Percentiles rank a stretch among this genome's conserved stretches.
Conservation (phyloP, 2,797 vertebrate genomes). For the Leptodactylus fallax region DNA sequence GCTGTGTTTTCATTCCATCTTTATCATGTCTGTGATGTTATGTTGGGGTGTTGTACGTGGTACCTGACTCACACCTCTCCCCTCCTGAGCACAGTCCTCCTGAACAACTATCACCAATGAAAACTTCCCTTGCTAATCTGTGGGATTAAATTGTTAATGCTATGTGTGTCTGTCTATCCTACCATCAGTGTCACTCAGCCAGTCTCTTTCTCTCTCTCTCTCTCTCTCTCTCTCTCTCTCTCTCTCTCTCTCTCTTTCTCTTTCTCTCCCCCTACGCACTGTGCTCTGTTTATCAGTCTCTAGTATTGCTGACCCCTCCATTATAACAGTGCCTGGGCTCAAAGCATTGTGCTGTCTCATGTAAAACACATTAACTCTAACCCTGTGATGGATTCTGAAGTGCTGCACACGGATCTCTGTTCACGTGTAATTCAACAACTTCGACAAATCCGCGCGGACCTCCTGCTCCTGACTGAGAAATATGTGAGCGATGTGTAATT, state of each 20-base stretch:
- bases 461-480: constrained; percentile 44
- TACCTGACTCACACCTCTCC: neutral
- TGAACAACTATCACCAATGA: neutral
- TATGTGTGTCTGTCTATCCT: constrained; percentile 15
- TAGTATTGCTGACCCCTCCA: constrained; percentile 29
- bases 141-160: constrained; percentile 43
- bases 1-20: neutral
- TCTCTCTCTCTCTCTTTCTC: neutral
- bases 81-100: neutral
- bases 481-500: constrained; percentile 42
- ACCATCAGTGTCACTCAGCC: constrained; percentile 23
- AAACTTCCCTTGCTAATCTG: constrained; percentile 32
- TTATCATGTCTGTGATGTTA: neutral
- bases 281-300: constrained; percentile 12
- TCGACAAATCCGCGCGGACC: constrained; percentile 33
- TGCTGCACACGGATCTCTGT: constrained; percentile 9
- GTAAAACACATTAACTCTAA: neutral
- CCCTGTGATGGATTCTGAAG: constrained; percentile 36
- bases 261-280: neutral
- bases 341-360: constrained; percentile 12
- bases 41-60: neutral
- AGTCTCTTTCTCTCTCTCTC: neutral
- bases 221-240: neutral
- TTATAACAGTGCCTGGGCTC: neutral
- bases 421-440: constrained; percentile 43